A percentile compares a stretch with the other conserved stretches of the same genome.
Evolutionary conservation across 2,888 invertebrate species (phyloP).

Genomic region (Lithosia quadra): DNA sequence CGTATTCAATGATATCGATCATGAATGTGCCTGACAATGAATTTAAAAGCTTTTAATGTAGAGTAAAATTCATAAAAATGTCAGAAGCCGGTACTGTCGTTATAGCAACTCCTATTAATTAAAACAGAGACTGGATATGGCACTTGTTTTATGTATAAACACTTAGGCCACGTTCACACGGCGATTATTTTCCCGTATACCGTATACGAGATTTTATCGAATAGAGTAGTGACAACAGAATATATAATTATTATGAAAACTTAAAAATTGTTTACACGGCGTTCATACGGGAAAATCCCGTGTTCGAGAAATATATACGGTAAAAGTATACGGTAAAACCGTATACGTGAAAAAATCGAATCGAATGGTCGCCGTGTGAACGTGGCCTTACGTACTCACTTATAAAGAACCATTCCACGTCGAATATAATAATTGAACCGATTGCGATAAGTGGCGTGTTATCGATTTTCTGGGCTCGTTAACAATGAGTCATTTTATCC

Average conservation of each 20-base stretch:
- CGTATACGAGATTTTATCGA: too few species aligned
- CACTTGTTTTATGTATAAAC: background rate
- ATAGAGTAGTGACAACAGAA: too few species aligned
- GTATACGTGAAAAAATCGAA: too few species aligned
- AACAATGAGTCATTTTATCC: background rate
- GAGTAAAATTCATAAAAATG: background rate
- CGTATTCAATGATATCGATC: background rate
- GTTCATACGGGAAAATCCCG: too few species aligned
- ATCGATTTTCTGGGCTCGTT: background rate
- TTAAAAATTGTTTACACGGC: too few species aligned
- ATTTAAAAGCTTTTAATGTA: background rate
- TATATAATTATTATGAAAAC: too few species aligned
- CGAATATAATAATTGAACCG: constrained; percentile 9
- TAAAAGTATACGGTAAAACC: too few species aligned
- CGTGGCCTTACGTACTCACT: background rate
- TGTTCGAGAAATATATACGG: too few species aligned
- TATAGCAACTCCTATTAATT: background rate
- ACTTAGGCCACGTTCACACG: too few species aligned
- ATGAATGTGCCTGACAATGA: background rate
- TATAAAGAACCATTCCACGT: background rate
- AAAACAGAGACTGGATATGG: background rate
- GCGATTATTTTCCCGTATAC: too few species aligned
- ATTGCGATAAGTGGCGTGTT: constrained; percentile 2
- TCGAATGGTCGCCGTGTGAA: too few species aligned
- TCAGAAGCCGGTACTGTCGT: background rate